A percentile compares a stretch with the other conserved stretches of the same genome.
phyloP scores from a whole-genome alignment of 2,797 vertebrate genomes.

The Staurois parvus region DNA sequence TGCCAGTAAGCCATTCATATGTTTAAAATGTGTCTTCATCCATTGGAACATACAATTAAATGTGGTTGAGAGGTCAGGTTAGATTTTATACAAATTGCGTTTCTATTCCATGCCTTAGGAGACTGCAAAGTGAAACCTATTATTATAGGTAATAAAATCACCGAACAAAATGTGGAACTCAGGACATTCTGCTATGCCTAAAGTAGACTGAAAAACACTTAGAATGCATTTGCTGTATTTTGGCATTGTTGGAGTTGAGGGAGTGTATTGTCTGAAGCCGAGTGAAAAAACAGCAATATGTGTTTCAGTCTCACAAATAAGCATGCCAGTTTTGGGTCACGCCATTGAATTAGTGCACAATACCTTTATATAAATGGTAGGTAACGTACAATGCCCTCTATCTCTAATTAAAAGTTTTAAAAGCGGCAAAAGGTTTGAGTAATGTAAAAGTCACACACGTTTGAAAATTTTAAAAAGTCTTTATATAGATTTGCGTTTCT shows the following conservation, averaged over 20 bases:
- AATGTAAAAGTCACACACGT: constrained; percentile 1
- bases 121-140: constrained; percentile 65
- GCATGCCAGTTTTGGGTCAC: background rate
- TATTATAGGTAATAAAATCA: constrained; percentile 70
- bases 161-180: constrained; percentile 69
- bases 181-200: constrained; percentile 68
- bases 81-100: constrained; percentile 70
- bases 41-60: constrained; percentile 68
- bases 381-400: background rate
- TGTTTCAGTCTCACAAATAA: constrained; percentile 21
- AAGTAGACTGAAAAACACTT: constrained; percentile 53
- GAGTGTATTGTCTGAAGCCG: constrained; percentile 31
- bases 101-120: constrained; percentile 66
- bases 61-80: constrained; percentile 66
- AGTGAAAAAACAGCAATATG: constrained; percentile 26
- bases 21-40: constrained; percentile 75
- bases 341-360: background rate
- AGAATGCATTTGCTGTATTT: constrained; percentile 49
- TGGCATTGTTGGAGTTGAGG: constrained; percentile 35
- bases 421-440: constrained; percentile 10
- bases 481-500: background rate
- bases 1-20: constrained; percentile 74
- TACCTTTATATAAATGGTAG: constrained; percentile 9
- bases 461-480: too few relatives aligned
- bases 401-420: constrained; percentile 13